A percentile compares a stretch with the other conserved stretches of the same genome.
Evolutionary conservation across 2,113 vertebrate species (phyloP).

Genomic region (Megaceryle torquata): DNA sequence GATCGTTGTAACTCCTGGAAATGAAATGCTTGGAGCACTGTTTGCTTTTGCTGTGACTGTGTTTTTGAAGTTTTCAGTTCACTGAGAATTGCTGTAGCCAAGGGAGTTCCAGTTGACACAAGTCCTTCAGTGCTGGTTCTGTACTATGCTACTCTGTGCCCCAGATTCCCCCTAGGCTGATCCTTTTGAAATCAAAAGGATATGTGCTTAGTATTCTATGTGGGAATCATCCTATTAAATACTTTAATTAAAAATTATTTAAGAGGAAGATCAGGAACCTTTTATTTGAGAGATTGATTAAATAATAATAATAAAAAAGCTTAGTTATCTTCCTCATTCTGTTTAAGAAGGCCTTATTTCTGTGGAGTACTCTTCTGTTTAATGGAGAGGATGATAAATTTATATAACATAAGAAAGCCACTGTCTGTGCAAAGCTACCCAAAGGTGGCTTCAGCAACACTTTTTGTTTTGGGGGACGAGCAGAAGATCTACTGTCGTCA

Average conservation of each 20-base stretch:
- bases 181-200: not conserved
- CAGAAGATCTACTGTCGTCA: not conserved
- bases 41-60: not conserved
- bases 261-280: not conserved
- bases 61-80: not conserved
- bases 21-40: not conserved
- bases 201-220: not conserved
- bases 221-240: not conserved
- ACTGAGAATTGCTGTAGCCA: not conserved
- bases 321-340: not conserved
- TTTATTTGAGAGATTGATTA: not conserved
- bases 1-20: not conserved
- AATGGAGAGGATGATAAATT: not conserved
- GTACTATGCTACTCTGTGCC: not conserved
- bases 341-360: not conserved
- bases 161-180: not conserved
- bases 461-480: not conserved
- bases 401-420: not conserved
- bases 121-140: not conserved
- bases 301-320: too few relatives aligned
- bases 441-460: not conserved
- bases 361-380: not conserved
- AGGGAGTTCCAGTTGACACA: not conserved
- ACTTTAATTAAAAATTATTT: not conserved
- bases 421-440: not conserved